Evolutionary conservation across 1,140 invertebrate genomes (phyloP), one percentile per base, ranked within the genome.

Genomic region (Andricus grossulariae): DNA sequence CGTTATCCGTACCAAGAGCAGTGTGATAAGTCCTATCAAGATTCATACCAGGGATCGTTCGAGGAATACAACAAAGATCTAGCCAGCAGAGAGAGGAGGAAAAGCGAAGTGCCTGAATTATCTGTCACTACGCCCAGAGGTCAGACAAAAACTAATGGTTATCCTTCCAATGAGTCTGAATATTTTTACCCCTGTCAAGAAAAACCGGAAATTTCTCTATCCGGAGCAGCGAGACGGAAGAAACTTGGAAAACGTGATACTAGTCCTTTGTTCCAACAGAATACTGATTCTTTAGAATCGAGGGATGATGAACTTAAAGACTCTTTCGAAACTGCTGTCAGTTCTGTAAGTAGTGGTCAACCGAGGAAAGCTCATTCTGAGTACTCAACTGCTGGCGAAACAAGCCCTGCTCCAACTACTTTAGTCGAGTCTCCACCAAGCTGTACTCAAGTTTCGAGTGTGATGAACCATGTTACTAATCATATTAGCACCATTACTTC

Each of bases 261-360:
- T 16, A 91, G 87, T 78, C 87, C 90, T 5, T 76, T 92, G 18
- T 79, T 92, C 4, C 90, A 93, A 71, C 91, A 93, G 50, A 92
- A 93, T 75, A 92, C 91, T 0, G 92, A 93, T 81, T 93, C 93
- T 12, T 83, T 93, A 66, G 93, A 93, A 76, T 93, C 92, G 0
- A 88, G 90, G 49, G 92, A 93, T 75, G 93, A 93, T 76, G 92
- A 93, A 49, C 75, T 93, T 49, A 92, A 93, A 76, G 92, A 94
- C 70, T 94, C 93, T 4, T 94, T 93, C 81, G 93, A 94, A 76
- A 94, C 93, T 18, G 93, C 92, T 10, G 89, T 92, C n/a, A 93
- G 92, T 78, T 94, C 93, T 3, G 87, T 92, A 4, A 88, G 85
- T 55, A 92, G 91, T 81, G 91, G 90, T 13, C 91, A 90, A 50